Evolutionary conservation across 2,888 invertebrate genomes (phyloP).

Genomic region (Falcaria lacertinaria): DNA sequence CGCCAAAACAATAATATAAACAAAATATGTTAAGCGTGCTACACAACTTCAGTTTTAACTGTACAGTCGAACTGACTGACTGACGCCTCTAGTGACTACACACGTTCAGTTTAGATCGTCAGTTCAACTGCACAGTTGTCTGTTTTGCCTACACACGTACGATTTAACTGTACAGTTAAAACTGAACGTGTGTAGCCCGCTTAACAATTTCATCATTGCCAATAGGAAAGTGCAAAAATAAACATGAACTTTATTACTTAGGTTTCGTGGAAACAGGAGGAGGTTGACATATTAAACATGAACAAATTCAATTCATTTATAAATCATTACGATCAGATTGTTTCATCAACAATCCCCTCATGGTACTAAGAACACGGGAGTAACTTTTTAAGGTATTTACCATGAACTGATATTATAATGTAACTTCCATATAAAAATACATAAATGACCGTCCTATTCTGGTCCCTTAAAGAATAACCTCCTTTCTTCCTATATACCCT

Average conservation of each 20-base stretch:
- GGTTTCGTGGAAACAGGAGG: conserved; percentile 73
- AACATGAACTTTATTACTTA: conserved; percentile 28
- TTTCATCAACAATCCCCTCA: conserved; percentile 57
- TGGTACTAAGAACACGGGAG: conserved; percentile 46
- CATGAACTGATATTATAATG: conserved; percentile 29
- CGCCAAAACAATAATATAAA: conserved; percentile 58
- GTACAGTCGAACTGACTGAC: no score
- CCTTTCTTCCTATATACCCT: conserved; percentile 21
- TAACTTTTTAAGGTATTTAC: conserved; percentile 9
- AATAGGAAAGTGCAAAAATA: conserved; percentile 7
- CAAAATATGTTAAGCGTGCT: conserved; percentile 39
- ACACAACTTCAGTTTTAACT: no score
- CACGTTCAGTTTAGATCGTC: no score
- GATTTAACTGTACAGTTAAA: no score
- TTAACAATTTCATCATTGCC: conserved; percentile 18
- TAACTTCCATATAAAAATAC: conserved; percentile 54
- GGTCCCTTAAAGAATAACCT: conserved; percentile 29
- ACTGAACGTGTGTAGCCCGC: no score
- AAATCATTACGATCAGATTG: conserved; percentile 6
- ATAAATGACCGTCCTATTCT: conserved; percentile 23
- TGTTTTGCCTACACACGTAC: no score
- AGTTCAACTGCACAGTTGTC: no score
- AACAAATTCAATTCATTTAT: conserved; percentile 33
- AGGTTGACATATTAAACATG: conserved; percentile 60
- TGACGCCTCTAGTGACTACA: no score